phyloP scores from a whole-genome alignment of 2,888 invertebrate genomes.

The Acanthoscelides obtectus region DNA sequence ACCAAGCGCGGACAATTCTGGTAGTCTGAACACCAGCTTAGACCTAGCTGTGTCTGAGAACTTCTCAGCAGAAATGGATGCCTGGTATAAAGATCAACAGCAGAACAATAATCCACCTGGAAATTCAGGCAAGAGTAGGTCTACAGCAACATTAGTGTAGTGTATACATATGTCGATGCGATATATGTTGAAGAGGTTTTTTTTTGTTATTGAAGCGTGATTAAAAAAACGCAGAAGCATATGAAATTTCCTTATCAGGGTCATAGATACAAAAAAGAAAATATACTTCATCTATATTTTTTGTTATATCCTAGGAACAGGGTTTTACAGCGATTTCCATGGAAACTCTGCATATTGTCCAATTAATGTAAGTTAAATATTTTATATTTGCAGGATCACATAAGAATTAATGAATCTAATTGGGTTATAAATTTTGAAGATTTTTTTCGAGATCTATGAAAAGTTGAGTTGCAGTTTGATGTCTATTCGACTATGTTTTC shows the following conservation, averaged over 20 bases:
- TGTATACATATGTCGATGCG: not conserved
- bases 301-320: no score
- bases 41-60: conserved; percentile 46
- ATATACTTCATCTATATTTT: no score
- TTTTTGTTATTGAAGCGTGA: no score
- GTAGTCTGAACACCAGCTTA: conserved; percentile 35
- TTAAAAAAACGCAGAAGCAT: no score
- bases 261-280: no score
- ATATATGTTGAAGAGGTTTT: no score
- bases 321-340: no score
- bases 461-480: not conserved
- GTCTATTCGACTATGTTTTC: not conserved
- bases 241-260: no score
- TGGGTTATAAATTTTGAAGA: conserved; percentile 4
- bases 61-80: conserved; percentile 54
- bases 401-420: not conserved
- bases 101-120: conserved; percentile 34
- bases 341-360: conserved; percentile 12
- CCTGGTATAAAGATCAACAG: conserved; percentile 51
- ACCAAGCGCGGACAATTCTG: conserved; percentile 27
- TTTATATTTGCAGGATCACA: not conserved
- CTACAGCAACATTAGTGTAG: conserved; percentile 39
- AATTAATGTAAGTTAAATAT: not conserved
- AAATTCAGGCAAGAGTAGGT: conserved; percentile 31
- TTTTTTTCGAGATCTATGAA: not conserved